Percentiles rank a stretch among this genome's conserved stretches.
phyloP scores from a whole-genome alignment of 1,140 invertebrate species.

The Dendroctonus ponderosae region DNA sequence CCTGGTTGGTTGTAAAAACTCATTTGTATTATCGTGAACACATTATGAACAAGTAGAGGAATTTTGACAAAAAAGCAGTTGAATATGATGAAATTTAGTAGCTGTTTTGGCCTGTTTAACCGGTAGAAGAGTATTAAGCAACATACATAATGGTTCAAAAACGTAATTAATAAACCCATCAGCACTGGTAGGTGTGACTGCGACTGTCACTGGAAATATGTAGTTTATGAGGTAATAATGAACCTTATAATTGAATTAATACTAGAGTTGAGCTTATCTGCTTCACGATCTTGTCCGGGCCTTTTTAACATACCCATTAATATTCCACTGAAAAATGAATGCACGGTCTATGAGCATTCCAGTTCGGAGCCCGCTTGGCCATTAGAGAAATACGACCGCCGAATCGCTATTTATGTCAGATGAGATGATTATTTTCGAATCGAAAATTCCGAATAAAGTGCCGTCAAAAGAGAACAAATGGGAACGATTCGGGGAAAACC shows the following conservation, averaged over 20 bases:
- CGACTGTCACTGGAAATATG: slow-evolving; percentile 14
- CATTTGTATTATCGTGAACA: too few species aligned
- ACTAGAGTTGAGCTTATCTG: slow-evolving; percentile 12
- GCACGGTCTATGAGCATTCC: not conserved
- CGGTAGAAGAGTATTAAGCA: not conserved
- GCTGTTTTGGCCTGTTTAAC: too few species aligned
- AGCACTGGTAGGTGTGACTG: slow-evolving; percentile 11
- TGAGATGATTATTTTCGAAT: slow-evolving; percentile 1
- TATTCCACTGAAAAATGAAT: slow-evolving; percentile 15
- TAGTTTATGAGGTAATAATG: slow-evolving; percentile 23
- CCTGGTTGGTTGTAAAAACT: too few species aligned
- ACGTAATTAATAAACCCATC: slow-evolving; percentile 26
- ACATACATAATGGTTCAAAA: not conserved
- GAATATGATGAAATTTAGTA: too few species aligned
- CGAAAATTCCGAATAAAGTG: slow-evolving; percentile 2
- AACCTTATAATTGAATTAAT: slow-evolving; percentile 31
- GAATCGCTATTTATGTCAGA: slow-evolving; percentile 1
- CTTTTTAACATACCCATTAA: slow-evolving; percentile 28
- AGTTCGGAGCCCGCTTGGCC: not conserved
- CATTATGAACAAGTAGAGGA: too few species aligned
- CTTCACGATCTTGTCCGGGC: slow-evolving; percentile 17
- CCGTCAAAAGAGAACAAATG: not conserved
- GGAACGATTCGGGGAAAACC: not conserved
- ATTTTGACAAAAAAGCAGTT: too few species aligned
- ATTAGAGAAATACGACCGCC: not conserved